phyloP scores from a whole-genome alignment of 2,797 vertebrate species.

The Psittacula echo region DNA sequence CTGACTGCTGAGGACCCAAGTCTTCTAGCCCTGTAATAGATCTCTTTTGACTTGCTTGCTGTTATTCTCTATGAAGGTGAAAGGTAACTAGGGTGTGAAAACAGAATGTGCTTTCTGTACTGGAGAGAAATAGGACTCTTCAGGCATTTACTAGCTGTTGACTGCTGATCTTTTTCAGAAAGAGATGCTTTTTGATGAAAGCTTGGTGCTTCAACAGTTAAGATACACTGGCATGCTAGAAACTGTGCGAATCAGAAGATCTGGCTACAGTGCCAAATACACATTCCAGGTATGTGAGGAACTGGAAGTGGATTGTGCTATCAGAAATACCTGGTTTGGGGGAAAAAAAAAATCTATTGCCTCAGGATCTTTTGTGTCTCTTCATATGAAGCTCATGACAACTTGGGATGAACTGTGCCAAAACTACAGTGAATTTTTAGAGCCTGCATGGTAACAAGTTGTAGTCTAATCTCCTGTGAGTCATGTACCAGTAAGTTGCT shows the following conservation, averaged over 20 bases:
- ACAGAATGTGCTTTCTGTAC: background rate
- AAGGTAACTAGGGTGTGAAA: background rate
- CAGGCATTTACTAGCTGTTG: background rate
- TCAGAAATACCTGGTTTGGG: background rate
- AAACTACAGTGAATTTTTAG: background rate
- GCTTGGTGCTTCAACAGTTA: conserved; percentile 93
- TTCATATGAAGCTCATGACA: background rate
- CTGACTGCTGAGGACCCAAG: background rate
- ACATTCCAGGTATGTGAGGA: conserved; percentile 88
- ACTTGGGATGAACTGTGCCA: background rate
- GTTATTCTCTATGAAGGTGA: background rate
- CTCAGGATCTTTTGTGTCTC: background rate
- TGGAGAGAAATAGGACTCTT: background rate
- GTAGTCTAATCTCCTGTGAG: background rate
- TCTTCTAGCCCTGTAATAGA: background rate
- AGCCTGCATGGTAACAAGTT: background rate
- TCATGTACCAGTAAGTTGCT: background rate
- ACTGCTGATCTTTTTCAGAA: conserved; percentile 77
- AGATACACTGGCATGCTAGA: conserved; percentile 98
- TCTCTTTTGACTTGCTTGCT: background rate
- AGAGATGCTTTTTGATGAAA: conserved; percentile 93
- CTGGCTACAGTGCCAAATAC: conserved; percentile 97
- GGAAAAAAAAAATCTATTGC: rapidly evolving
- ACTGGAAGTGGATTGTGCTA: background rate
- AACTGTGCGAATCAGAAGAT: conserved; percentile 94